Percentiles rank a stretch among this genome's conserved stretches.
Evolutionary conservation across 2,113 vertebrate species (phyloP).

Genomic region (Mustela lutreola): DNA sequence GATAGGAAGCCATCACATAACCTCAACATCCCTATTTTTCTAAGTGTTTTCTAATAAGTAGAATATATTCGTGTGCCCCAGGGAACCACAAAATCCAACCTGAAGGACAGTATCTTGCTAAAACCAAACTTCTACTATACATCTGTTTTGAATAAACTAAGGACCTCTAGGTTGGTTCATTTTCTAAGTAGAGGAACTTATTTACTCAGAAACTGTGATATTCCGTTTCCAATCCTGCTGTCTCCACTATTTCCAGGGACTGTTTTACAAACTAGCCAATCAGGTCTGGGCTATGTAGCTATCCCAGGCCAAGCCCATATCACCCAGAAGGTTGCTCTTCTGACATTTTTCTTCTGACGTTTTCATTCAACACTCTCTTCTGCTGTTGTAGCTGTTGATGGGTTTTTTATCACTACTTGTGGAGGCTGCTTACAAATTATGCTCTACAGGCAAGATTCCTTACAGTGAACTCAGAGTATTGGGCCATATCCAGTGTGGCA

Average conservation of each 20-base stretch:
- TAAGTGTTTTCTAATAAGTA: constrained; percentile 9
- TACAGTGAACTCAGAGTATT: not conserved
- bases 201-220: constrained; percentile 55
- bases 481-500: not conserved
- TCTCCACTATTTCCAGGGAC: not conserved
- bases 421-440: not conserved
- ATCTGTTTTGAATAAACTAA: constrained; percentile 68
- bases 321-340: not conserved
- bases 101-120: constrained; percentile 1
- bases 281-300: not conserved
- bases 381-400: not conserved
- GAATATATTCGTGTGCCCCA: not conserved
- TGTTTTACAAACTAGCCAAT: not conserved
- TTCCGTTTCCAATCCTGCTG: not conserved
- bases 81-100: not conserved
- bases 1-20: not conserved
- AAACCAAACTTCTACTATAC: not conserved
- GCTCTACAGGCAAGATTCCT: not conserved
- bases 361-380: constrained; percentile 32
- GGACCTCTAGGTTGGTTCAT: not conserved
- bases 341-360: not conserved
- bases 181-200: constrained; percentile 58
- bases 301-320: not conserved
- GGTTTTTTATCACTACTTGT: not conserved
- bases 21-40: not conserved